Base-by-base conservation (phyloP, 2,888 invertebrate genomes). In the Drosophila eohydei region DNA sequence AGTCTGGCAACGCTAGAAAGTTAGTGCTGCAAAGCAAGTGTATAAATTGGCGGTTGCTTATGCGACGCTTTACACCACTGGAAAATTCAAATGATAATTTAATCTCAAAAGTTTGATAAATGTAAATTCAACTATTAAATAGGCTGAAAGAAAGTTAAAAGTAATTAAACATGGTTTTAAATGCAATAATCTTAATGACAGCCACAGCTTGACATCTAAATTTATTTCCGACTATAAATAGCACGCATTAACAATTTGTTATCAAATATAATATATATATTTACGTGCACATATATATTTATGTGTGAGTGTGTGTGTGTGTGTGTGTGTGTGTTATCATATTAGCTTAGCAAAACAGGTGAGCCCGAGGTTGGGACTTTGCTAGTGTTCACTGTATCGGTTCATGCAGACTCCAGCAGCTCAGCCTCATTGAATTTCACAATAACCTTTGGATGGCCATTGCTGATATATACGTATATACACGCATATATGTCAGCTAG, bases 401-500 rank as follows among this genome's bases (percentile, higher is more conserved):
- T n/a, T 40, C 52, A 41, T 54, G 46, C 51, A 60, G 54, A 44
- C 50, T 52, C 44, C 32, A 38, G 34, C 34, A 36, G 52, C 12
- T 26, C 44, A 63, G 50, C 48, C 44, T 65, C n/a, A 11, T 41
- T 12, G 57, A 64, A 56, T 75, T 83, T 80, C 56, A 62, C 59
- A 71, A 77, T 71, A 77, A 77, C 72, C 74, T 71, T 77, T 74
- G 57, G 62, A 76, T 56, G 63, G 60, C 71, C 70, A 54, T 63
- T 43, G 43, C 26, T 67, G 26, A 46, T 65, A 57, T 56, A 64
- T 32, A 30, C 9, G 28, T 12, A 14, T 28, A 14, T 44, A 12
- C 26, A 12, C 4, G 26, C 0, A 28, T 28, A 28, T 14, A 28
- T 46, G 2, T 7, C 6, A 11, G 16, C 16, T 11, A 6, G 11